Evolutionary conservation across 2,888 invertebrate genomes (phyloP), one percentile per base, ranked within the genome.

Genomic region (Anorthoa munda): DNA sequence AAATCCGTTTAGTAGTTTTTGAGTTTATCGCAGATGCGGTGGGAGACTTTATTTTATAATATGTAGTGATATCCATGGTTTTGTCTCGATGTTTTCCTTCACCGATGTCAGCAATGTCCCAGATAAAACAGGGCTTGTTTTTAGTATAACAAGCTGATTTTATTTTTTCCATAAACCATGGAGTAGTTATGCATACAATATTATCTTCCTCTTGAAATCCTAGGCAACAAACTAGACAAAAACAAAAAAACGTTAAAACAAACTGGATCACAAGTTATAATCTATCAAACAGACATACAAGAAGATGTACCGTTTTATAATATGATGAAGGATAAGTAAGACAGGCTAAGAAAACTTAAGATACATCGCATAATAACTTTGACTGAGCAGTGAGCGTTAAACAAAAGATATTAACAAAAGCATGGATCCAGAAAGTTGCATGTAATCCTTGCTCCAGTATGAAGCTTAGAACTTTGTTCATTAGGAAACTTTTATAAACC

Each of bases 381-480:
- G 21, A 45, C n/a, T 55, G 23, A 64, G 79, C 64, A 50, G 50
- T 13, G 51, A 73, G n/a, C 17, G 1, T 18, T 13, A 31, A 48
- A 46, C 75, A 56, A 80, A 58, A 39, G 51, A 39, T 75, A 55
- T 67, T 60, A 74, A 71, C 46, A 65, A 67, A 21, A 69, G 48
- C 69, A 46, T 60, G 23, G 13, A 50, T 31, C 45, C 3, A 18
- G 53, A 63, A 84, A 80, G 66, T 66, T 61, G 12, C 58, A 23
- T 23, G 70, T 70, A 77, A 82, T 82, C 84, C 72, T 51, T 59
- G 50, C 64, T 61, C 45, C 48, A 55, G 23, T 26, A n/a, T 64
- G 50, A 66, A 64, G 31, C 66, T 59, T 11, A n/a, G 4, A 84
- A 83, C 73, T 83, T 83, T 58, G 63, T 83, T 83, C 82, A 84